These are phyloP conservation scores for Athalia circularis DNA, from an alignment of 2,888 invertebrate genomes.

Conservation along the genomic window DNA sequence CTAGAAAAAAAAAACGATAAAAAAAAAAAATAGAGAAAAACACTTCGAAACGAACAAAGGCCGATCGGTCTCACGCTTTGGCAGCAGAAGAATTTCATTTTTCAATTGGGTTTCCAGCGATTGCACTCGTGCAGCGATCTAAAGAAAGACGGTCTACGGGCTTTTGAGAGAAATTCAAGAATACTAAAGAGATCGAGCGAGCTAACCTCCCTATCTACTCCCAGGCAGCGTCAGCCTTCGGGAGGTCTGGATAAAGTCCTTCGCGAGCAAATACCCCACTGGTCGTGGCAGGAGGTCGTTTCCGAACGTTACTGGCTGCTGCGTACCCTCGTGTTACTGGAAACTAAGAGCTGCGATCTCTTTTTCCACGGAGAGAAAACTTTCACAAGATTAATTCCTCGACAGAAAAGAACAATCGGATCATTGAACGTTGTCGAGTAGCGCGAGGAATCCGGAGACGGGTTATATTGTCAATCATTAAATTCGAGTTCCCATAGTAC, in stretches of 20 bases:
- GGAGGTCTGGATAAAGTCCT: conserved; percentile 13
- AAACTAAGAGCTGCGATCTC: too few relatives aligned
- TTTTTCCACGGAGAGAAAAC: too few relatives aligned
- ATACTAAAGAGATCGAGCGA: neutral
- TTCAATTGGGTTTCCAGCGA: neutral
- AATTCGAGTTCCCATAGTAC: too few relatives aligned
- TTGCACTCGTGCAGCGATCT: neutral
- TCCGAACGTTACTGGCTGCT: neutral
- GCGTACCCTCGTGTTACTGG: too few relatives aligned
- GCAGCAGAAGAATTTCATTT: conserved; percentile 1
- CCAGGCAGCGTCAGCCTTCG: neutral
- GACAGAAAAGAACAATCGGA: too few relatives aligned
- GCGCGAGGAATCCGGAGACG: too few relatives aligned
- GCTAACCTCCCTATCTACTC: neutral
- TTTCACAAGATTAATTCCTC: too few relatives aligned
- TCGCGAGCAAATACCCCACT: neutral
- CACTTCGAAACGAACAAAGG: neutral
- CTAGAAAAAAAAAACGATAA: too few relatives aligned
- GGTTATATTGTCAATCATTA: too few relatives aligned
- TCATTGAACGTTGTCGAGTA: too few relatives aligned
- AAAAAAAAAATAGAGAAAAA: neutral
- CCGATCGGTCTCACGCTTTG: neutral
- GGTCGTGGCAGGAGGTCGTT: conserved; percentile 2
- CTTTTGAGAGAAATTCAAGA: neutral
- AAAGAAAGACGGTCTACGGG: too few relatives aligned